Evolutionary conservation across 2,797 vertebrate species (phyloP).

Genomic region (Heliangelus exortis): DNA sequence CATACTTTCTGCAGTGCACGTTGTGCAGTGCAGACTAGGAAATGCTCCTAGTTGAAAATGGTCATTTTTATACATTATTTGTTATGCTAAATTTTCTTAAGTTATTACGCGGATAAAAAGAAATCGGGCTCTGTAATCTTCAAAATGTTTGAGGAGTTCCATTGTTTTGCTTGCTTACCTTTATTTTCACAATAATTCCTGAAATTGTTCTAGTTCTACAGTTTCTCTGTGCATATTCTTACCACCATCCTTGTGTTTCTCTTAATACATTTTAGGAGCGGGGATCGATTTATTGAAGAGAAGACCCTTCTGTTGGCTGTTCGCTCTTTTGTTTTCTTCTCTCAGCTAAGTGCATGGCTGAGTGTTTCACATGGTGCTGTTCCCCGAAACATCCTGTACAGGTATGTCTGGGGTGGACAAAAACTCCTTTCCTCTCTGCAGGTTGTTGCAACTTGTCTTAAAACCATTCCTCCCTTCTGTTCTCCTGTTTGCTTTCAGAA

Average conservation of each 20-base stretch:
- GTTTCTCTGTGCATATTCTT: neutral
- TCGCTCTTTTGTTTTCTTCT: constrained; percentile 98
- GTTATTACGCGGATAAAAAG: neutral
- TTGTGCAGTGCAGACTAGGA: neutral
- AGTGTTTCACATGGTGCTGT: constrained; percentile 98
- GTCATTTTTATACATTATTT: neutral
- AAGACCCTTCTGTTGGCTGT: constrained; percentile 95
- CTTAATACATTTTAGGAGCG: constrained; percentile 81
- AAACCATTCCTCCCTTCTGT: neutral
- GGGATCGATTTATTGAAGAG: constrained; percentile 95
- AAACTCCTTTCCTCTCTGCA: neutral
- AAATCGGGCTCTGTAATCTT: neutral
- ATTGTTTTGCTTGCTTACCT: neutral
- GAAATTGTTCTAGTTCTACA: neutral
- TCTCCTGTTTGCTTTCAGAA: neutral
- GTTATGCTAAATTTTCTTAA: neutral
- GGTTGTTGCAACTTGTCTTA: neutral
- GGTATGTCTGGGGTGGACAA: constrained; percentile 76
- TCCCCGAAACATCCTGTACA: constrained; percentile 98
- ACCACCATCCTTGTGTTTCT: neutral
- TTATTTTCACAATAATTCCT: neutral
- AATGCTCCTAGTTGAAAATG: neutral
- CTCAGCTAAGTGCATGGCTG: constrained; percentile 98
- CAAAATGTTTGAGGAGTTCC: neutral
- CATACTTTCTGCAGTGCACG: neutral